Evolutionary conservation across 2,888 invertebrate species (phyloP), one percentile per base, ranked within the genome.

Genomic region (Chymomyza caudatula): DNA sequence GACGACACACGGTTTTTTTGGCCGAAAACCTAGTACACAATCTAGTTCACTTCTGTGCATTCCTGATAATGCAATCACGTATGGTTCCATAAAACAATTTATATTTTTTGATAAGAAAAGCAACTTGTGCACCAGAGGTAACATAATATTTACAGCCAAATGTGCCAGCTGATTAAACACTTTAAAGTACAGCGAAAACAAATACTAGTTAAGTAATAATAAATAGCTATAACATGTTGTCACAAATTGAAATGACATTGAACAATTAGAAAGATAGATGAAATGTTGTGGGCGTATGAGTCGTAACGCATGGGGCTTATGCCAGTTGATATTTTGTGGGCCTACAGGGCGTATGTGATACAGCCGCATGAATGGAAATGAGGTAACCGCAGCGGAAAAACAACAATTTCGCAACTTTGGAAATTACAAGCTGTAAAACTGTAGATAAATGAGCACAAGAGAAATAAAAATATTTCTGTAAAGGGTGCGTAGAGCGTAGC

Each of bases 361-460:
- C 22, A 37, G 56, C 61, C 65, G 65, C 71, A 82, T 79, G 85
- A 85, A 79, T 79, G 85, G 79, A 85, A 75, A 47, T 47, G 47
- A 47, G 47, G n/a, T 47, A 13, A 47, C 17, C 15, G 47, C 47
- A 47, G 17, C 5, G 47, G 29, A 37, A 37, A 37, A 37, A 37
- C 11, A 37, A 37, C 4, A 13, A 47, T 47, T 47, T 47, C 47
- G n/a, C 47, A 47, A 47, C n/a, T n/a, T 56, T 42, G 13, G 6
- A 15, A 43, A 43, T 43, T 43, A 53, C 15, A 53, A 43, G 6
- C 43, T n/a, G 2, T 8, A 1, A 56, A 69, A 67, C 8, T 8
- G 11, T 11, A 54, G 8, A 29, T 19, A 51, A 19, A 51, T 22
- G 19, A 51, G 19, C 20, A n/a, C n/a, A 17, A 54, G 2, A 29